Base-by-base conservation (phyloP, 2,113 vertebrate genomes). In the Apus apus region DNA sequence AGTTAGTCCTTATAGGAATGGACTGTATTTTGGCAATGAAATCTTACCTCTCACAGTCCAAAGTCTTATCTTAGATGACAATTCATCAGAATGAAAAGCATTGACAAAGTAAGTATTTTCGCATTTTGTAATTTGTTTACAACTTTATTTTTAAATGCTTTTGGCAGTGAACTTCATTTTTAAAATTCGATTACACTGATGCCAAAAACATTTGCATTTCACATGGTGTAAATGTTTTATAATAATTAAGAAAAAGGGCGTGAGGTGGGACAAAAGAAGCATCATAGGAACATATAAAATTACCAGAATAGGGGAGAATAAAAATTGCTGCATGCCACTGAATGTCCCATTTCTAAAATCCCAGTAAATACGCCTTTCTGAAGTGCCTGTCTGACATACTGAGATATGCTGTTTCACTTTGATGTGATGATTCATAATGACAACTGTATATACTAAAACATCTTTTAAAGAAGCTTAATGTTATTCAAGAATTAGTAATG, bases 141-240 rank as follows among this genome's bases (percentile, higher is more conserved):
- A 46, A 34, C n/a, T 85, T 85, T 79, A 68, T 73, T 93, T 93
- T 93, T 57, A 91, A 85, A 85, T 50, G 54, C 16, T 68, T 87
- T 75, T 73, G 71, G n/a, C 62, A 83, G 54, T 58, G 30, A 76
- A 72, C 23, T 83, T 75, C 6, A 53, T 46, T 83, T 94, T 83
- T 10, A 76, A 76, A 87, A 75, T 45, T 72, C 46, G 26, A n/a
- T 60, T 87, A 29, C 8, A 48, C 38, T 46, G 61, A n/a, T 13
- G 12, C 18, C 29, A 53, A 67, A 75, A 68, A 5, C 11, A 25
- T 54, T 56, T 83, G 15, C 20, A 62, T 56, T 48, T 76, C 32
- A 20, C 9, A 15, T 54, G 56, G 18, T 17, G 25, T 46, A 53
- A 43, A 9, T 32, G 18, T 45, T 66, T 60, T n/a, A 36, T 22